Conservation (phyloP, 2,113 vertebrate species). For the Xenopus laevis region DNA sequence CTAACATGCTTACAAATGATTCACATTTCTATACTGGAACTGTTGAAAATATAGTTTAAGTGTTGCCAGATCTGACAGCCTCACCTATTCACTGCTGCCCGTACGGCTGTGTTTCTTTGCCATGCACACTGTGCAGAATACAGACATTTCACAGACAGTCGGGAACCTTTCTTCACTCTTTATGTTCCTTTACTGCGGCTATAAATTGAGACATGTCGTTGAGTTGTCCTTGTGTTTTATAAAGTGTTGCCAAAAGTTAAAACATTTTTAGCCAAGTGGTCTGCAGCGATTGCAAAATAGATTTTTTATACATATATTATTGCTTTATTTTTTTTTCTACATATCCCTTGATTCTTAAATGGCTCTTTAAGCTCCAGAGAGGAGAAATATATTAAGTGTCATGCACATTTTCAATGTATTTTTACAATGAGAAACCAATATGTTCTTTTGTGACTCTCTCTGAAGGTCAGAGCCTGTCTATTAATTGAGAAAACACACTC, state of each 20-base stretch:
- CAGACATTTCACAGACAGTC: constrained; percentile 49
- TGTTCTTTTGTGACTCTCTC: constrained; percentile 53
- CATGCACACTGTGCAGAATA: constrained; percentile 14
- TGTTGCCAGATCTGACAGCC: constrained; percentile 16
- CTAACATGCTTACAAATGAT: no score
- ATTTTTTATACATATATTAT: constrained; percentile 57
- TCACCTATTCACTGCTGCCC: background rate
- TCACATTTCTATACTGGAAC: background rate
- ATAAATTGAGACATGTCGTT: constrained; percentile 58
- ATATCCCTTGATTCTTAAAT: constrained; percentile 60
- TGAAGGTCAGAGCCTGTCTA: constrained; percentile 49
- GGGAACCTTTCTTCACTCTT: constrained; percentile 57
- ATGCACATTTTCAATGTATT: constrained; percentile 61
- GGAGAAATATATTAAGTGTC: constrained; percentile 68
- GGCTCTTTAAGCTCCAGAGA: constrained; percentile 57
- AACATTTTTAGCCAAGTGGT: constrained; percentile 55
- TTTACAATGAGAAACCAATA: constrained; percentile 59
- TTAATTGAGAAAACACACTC: constrained; percentile 54
- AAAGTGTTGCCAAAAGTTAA: constrained; percentile 60
- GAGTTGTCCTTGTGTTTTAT: constrained; percentile 58
- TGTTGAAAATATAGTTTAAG: no score
- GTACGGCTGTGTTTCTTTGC: background rate
- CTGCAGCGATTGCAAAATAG: constrained; percentile 54
- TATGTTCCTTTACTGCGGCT: constrained; percentile 58
- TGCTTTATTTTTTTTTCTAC: constrained; percentile 62